phyloP scores from a whole-genome alignment of 2,113 vertebrate genomes.

The Boleophthalmus pectinirostris region DNA sequence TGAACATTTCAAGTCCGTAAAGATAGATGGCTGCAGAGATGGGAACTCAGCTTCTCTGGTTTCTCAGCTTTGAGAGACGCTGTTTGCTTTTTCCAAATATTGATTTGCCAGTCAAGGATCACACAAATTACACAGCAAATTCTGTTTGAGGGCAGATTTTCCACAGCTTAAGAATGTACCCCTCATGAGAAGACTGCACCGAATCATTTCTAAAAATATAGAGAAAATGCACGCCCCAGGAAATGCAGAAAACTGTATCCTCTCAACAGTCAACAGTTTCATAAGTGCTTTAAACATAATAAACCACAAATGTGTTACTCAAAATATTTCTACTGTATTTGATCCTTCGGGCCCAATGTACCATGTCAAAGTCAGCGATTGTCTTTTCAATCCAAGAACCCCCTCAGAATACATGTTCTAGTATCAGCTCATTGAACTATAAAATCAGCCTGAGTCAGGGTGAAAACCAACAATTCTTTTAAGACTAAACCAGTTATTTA shows the following conservation, averaged over 20 bases:
- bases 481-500: neutral
- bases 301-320: constrained; percentile 5
- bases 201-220: constrained; percentile 46
- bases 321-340: constrained; percentile 12
- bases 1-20: constrained; percentile 12
- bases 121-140: constrained; percentile 42
- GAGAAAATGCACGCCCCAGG: constrained; percentile 8
- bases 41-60: constrained; percentile 31
- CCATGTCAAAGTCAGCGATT: neutral
- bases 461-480: neutral
- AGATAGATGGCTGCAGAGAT: constrained; percentile 24
- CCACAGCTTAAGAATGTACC: constrained; percentile 15
- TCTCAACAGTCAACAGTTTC: neutral
- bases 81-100: constrained; percentile 35
- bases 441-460: constrained; percentile 1
- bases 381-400: neutral
- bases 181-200: constrained; percentile 43
- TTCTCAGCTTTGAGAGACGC: constrained; percentile 40
- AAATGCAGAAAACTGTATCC: constrained; percentile 23
- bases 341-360: neutral
- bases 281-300: neutral
- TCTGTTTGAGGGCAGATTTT: constrained; percentile 41
- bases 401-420: neutral
- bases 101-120: constrained; percentile 39
- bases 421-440: neutral